Evolutionary conservation across 2,113 vertebrate species (phyloP).

Genomic region (Aspidoscelis tigris): DNA sequence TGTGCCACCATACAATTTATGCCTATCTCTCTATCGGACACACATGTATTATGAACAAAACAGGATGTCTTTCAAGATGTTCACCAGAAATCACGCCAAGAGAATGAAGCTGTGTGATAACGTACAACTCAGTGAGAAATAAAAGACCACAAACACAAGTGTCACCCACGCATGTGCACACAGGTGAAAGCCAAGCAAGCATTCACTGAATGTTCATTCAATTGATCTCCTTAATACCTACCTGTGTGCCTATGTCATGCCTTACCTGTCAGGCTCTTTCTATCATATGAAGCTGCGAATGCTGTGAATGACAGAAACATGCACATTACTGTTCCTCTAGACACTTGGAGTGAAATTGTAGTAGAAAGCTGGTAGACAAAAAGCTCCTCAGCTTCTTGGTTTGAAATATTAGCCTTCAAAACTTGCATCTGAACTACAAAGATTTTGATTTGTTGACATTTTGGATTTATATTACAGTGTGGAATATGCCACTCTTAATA

Average conservation of each 20-base stretch:
- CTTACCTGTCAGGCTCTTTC: background rate
- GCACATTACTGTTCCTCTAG: no score
- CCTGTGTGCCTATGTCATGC: background rate
- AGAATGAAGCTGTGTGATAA: background rate
- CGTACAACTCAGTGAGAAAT: background rate
- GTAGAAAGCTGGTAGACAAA: background rate
- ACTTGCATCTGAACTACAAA: background rate
- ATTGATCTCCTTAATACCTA: background rate
- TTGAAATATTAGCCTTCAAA: background rate
- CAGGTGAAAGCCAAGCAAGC: background rate
- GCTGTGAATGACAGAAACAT: background rate
- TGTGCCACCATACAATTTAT: background rate
- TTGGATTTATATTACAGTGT: background rate
- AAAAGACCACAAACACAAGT: background rate
- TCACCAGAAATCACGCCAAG: background rate
- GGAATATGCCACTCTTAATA: background rate
- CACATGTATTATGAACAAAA: background rate
- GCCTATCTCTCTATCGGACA: background rate
- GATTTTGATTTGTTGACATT: constrained; percentile 10
- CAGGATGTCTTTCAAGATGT: background rate
- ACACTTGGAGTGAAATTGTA: background rate
- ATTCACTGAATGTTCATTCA: background rate
- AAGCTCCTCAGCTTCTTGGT: background rate
- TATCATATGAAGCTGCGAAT: background rate
- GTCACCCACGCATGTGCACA: background rate